These are phyloP conservation scores for Cotesia chilonis DNA, from an alignment of 1,140 invertebrate genomes.

Conservation along the genomic window DNA sequence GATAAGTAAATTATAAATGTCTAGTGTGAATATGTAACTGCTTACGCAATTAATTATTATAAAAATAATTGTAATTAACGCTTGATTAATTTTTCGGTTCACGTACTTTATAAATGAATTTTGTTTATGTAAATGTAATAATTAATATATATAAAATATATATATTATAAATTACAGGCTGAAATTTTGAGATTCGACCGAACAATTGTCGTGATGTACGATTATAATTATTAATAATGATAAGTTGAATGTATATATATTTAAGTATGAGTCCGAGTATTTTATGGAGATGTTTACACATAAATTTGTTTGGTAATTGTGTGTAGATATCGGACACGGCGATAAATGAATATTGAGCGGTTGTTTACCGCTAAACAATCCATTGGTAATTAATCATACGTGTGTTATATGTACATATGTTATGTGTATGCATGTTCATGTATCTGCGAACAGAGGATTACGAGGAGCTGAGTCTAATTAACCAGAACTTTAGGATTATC, in stretches of 20 bases:
- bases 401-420: neutral
- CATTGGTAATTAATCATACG: neutral
- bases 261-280: neutral
- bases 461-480: neutral
- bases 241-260: neutral
- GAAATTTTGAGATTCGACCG: too few relatives aligned
- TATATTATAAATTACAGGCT: too few relatives aligned
- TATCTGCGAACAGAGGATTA: neutral
- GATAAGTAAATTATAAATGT: slow-evolving; percentile 12
- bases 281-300: neutral
- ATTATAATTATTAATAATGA: neutral
- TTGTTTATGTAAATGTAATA: too few relatives aligned
- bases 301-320: neutral
- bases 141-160: too few relatives aligned
- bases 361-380: slow-evolving; percentile 1
- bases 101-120: too few relatives aligned
- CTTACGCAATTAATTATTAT: neutral
- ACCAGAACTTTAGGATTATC: too few relatives aligned
- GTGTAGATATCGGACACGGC: slow-evolving; percentile 16
- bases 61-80: slow-evolving; percentile 3
- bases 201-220: too few relatives aligned
- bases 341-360: slow-evolving; percentile 16
- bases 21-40: slow-evolving; percentile 8
- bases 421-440: neutral
- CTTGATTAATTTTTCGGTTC: neutral